Base-by-base conservation (phyloP, 2,888 invertebrate genomes). In the Proisotoma minuta region DNA sequence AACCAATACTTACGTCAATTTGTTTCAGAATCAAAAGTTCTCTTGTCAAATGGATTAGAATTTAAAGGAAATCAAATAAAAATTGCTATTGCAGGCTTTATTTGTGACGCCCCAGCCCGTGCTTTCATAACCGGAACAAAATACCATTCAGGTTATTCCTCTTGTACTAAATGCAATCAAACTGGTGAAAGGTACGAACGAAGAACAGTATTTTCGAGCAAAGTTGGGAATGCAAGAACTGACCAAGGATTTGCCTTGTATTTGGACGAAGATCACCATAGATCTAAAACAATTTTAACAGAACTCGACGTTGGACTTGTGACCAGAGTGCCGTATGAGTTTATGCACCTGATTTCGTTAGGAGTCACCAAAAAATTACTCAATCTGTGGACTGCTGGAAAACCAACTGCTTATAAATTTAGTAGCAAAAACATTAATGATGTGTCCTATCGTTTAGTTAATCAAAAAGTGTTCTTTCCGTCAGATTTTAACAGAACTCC, bases 401-500 rank as follows among this genome's bases (percentile, higher is more conserved):
- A n/a, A 22, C 40, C 26, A 20, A 12, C 3, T 3, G 3, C 2
- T 4, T 61, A 27, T 23, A 20, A n/a, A 20, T 10, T 56, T 1
- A 5, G 20, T 2, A 5, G 24, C 5, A 49, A 27, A 48, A 5
- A 5, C 1, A 50, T 60, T 24, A 26, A 60, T 1, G 2, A 20
- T 22, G 10, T 57, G 8, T 10, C 53, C 10, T 24, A 20, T 22
- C 5, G 3, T 34, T 59, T 39, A 2, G 4, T 3, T 1, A 27
- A 20, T 2, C 12, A 12, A 18, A 40, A 53, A 26, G 24, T n/a
- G 3, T 10, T 12, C 1, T 1, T 59, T n/a, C 43, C 59, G 12
- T 27, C 15, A 10, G 73, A 75, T 57, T 74, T 75, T 65, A 54
- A 52, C 1, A 50, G 75, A 27, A 75, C 72, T 63, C 70, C 68